These are phyloP conservation scores for Ornithorhynchus anatinus DNA, from an alignment of 2,113 vertebrate species.

Conservation along the genomic window DNA sequence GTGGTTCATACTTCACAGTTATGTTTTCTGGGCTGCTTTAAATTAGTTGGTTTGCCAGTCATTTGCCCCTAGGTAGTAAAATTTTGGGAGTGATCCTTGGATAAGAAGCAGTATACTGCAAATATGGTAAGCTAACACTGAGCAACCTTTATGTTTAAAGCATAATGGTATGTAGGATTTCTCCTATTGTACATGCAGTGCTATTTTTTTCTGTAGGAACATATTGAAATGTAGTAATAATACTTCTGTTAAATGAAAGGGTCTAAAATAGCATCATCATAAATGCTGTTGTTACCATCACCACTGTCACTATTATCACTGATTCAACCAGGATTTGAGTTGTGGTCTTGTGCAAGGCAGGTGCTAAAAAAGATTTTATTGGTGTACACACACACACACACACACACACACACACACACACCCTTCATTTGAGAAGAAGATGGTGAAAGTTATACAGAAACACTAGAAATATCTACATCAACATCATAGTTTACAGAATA, in stretches of 20 bases:
- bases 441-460: too few relatives aligned
- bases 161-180: neutral
- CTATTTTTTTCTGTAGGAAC: neutral
- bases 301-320: too few relatives aligned
- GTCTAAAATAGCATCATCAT: too few relatives aligned
- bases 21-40: neutral
- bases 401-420: neutral
- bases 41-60: neutral
- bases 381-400: neutral
- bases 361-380: neutral
- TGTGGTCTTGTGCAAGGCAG: too few relatives aligned
- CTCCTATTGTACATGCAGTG: too few relatives aligned
- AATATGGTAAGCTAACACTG: neutral
- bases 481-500: too few relatives aligned
- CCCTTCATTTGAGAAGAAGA: too few relatives aligned
- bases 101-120: neutral
- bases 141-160: neutral
- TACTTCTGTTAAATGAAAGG: too few relatives aligned
- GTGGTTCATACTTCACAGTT: constrained; percentile 13
- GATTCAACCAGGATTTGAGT: too few relatives aligned
- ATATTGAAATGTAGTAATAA: neutral
- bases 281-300: too few relatives aligned
- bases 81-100: neutral
- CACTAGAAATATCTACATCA: too few relatives aligned
- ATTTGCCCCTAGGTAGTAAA: neutral